Evolutionary conservation across 2,888 invertebrate genomes (phyloP).

Genomic region (Himalopsyche tibetana): DNA sequence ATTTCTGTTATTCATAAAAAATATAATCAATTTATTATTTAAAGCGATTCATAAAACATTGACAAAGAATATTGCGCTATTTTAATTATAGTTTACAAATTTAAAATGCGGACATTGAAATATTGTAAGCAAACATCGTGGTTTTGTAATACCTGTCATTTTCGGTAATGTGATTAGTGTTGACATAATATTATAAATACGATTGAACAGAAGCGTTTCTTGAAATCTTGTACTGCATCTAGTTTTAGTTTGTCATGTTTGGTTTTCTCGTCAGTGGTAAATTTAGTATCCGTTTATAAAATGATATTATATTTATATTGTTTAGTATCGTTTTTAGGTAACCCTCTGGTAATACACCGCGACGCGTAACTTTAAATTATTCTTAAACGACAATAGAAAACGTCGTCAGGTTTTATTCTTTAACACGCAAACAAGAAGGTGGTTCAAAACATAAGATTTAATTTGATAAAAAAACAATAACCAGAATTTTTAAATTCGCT

Average conservation of each 20-base stretch:
- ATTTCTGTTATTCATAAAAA: no score
- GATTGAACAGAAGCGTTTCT: background rate
- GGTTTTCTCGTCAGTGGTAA: background rate
- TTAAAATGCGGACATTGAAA: background rate
- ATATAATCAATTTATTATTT: background rate
- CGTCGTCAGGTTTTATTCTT: conserved; percentile 31
- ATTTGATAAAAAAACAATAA: background rate
- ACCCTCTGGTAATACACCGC: conserved; percentile 29
- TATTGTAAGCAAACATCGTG: background rate
- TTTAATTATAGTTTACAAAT: no score
- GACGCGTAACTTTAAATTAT: conserved; percentile 38
- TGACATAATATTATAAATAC: conserved; percentile 9
- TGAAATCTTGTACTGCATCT: background rate
- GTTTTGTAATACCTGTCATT: background rate
- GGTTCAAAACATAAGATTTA: background rate
- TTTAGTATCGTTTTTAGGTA: conserved; percentile 36
- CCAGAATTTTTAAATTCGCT: no score
- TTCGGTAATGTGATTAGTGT: conserved; percentile 13
- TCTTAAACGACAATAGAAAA: conserved; percentile 40
- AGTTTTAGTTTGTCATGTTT: background rate
- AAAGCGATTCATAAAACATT: background rate
- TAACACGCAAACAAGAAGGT: conserved; percentile 12
- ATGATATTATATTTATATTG: conserved; percentile 5
- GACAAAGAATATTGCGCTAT: no score
- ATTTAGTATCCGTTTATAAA: conserved; percentile 10